Conservation (phyloP, 2,797 vertebrate species). For the Sebastiscus albofasciatus region DNA sequence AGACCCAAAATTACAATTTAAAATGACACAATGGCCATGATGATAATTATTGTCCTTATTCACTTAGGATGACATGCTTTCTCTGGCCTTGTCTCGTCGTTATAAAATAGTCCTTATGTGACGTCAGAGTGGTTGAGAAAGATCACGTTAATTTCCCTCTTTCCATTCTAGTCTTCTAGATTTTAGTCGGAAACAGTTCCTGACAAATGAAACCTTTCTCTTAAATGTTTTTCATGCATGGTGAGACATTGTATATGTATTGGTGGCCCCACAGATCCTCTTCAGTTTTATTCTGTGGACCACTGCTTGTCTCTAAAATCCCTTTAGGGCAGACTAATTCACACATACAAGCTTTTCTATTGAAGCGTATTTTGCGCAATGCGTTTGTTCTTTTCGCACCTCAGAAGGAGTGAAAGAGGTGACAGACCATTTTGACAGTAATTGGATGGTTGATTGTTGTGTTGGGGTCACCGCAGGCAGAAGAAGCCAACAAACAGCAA, state of each 20-base stretch:
- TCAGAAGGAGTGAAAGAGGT: conserved; percentile 41
- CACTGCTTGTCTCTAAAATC: not conserved
- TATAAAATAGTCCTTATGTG: not conserved
- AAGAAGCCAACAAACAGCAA: not conserved
- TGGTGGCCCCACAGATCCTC: not conserved
- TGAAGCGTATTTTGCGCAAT: conserved; percentile 5
- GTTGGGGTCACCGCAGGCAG: conserved; percentile 19
- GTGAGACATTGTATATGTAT: not conserved
- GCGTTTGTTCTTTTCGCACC: conserved; percentile 55
- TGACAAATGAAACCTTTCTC: not conserved
- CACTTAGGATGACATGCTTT: not conserved
- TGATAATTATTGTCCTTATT: not conserved
- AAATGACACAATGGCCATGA: not conserved
- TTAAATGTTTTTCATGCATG: not conserved
- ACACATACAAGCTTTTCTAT: conserved; percentile 12
- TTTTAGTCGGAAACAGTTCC: not conserved
- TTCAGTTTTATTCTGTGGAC: not conserved
- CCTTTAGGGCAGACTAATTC: not conserved
- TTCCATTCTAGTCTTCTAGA: not conserved
- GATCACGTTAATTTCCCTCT: not conserved
- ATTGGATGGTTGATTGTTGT: conserved; percentile 59
- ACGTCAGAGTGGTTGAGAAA: not conserved
- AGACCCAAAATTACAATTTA: not conserved
- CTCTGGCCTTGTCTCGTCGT: not conserved
- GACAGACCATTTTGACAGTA: conserved; percentile 67